Conservation (phyloP, 2,113 vertebrate genomes). For the Amphiprion ocellaris region DNA sequence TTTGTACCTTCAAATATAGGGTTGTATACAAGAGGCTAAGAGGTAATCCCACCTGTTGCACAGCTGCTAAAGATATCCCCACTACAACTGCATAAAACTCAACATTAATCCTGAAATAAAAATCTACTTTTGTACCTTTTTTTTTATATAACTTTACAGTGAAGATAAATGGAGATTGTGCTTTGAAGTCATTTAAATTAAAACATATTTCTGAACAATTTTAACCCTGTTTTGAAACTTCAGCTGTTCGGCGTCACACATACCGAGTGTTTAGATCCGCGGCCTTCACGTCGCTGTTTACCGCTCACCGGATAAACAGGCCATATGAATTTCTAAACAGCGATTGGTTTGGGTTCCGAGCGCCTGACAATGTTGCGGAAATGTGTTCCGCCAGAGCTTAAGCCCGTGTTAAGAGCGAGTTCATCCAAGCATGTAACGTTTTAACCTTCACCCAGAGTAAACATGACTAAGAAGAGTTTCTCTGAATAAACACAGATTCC, state of each 20-base stretch:
- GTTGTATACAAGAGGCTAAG: too few species aligned
- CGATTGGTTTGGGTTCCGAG: conserved; percentile 40
- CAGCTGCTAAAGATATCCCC: too few species aligned
- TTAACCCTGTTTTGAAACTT: not conserved
- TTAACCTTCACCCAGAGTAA: conserved; percentile 56
- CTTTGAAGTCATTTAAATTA: not conserved
- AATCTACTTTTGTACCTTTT: too few species aligned
- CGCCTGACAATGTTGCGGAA: conserved; percentile 36
- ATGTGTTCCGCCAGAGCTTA: conserved; percentile 55
- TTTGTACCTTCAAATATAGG: too few species aligned
- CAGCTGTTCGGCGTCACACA: conserved; percentile 33
- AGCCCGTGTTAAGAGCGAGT: conserved; percentile 63
- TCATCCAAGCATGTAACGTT: conserved; percentile 56
- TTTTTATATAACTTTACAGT: too few species aligned
- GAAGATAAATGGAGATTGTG: too few species aligned
- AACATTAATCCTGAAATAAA: too few species aligned
- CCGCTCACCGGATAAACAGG: conserved; percentile 53
- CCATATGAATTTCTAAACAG: conserved; percentile 27
- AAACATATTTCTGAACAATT: too few species aligned
- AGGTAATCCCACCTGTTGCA: too few species aligned
- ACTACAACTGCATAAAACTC: too few species aligned
- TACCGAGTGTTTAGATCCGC: conserved; percentile 46
- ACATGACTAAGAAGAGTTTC: conserved; percentile 52
- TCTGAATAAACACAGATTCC: conserved; percentile 57
- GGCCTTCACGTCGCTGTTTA: conserved; percentile 45